phyloP scores from a whole-genome alignment of 1,140 invertebrate genomes.

The Drosophila erecta region DNA sequence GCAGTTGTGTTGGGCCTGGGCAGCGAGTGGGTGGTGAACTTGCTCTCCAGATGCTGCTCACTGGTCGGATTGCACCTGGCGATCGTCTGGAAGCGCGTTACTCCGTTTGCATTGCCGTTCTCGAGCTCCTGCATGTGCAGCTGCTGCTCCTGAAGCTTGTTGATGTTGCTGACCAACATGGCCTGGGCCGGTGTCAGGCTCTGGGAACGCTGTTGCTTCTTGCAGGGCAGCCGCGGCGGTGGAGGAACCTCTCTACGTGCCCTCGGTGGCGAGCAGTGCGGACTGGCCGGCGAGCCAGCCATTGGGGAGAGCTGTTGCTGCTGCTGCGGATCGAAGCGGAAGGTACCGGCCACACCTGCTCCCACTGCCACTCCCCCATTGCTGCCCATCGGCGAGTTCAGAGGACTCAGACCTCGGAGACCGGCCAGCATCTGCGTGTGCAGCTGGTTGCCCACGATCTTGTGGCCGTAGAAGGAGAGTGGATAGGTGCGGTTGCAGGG shows the following conservation, averaged over 20 bases:
- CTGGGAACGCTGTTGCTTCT: slow-evolving; percentile 89
- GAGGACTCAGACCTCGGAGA: slow-evolving; percentile 71
- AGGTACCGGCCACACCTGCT: slow-evolving; percentile 31
- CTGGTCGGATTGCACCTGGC: slow-evolving; percentile 71
- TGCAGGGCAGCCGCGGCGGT: slow-evolving; percentile 87
- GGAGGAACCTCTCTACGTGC: slow-evolving; percentile 85
- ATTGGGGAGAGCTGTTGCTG: slow-evolving; percentile 8
- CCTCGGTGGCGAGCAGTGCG: slow-evolving; percentile 85
- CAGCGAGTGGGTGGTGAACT: slow-evolving; percentile 87
- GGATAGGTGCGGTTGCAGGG: slow-evolving; percentile 91
- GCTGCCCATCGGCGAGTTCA: slow-evolving; percentile 71
- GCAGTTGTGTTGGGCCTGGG: slow-evolving; percentile 84
- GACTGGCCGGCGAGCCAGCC: slow-evolving; percentile 45
- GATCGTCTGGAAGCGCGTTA: slow-evolving; percentile 74
- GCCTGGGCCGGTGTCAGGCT: slow-evolving; percentile 88
- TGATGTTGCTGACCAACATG: slow-evolving; percentile 73
- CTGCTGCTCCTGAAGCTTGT: slow-evolving; percentile 67
- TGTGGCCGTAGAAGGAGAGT: slow-evolving; percentile 85
- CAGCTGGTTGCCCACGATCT: slow-evolving; percentile 81
- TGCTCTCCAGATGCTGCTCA: slow-evolving; percentile 74
- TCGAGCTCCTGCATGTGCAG: slow-evolving; percentile 27
- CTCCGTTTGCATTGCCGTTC: slow-evolving; percentile 59
- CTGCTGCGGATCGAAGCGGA: slow-evolving; percentile 67
- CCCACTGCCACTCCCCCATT: slow-evolving; percentile 2
- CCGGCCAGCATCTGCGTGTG: slow-evolving; percentile 81